Evolutionary conservation across 2,113 vertebrate species (phyloP).

Genomic region (Brachyhypopomus gauderio): DNA sequence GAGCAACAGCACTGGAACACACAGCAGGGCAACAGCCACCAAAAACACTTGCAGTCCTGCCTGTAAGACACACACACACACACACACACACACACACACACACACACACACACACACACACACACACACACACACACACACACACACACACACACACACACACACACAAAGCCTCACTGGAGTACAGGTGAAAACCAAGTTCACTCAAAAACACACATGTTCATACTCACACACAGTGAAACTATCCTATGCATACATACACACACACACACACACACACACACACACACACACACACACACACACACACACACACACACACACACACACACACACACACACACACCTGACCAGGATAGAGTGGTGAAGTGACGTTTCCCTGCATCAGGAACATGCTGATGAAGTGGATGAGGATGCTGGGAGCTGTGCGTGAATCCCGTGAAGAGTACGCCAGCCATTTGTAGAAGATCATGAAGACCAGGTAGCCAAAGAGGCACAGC

Average conservation of each 20-base stretch:
- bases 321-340: neutral
- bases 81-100: slow-evolving; percentile 29
- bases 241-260: neutral
- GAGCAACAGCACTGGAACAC: slow-evolving; percentile 87
- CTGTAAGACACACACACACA: slow-evolving; percentile 66
- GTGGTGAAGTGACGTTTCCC: slow-evolving; percentile 61
- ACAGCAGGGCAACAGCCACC: slow-evolving; percentile 80
- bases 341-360: slow-evolving; percentile 87
- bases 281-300: slow-evolving; percentile 70
- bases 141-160: neutral
- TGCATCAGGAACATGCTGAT: slow-evolving; percentile 96
- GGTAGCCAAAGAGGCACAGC: slow-evolving; percentile 92
- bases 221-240: neutral
- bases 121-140: neutral
- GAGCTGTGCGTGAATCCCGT: slow-evolving; percentile 80
- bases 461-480: slow-evolving; percentile 92
- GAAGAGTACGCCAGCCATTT: slow-evolving; percentile 90
- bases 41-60: slow-evolving; percentile 84
- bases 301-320: neutral
- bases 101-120: neutral
- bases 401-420: slow-evolving; percentile 94
- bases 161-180: neutral
- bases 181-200: too few relatives aligned
- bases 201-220: neutral
- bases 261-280: slow-evolving; percentile 30